Conservation (phyloP, 2,113 vertebrate genomes). For the Cheirogaleus medius region DNA sequence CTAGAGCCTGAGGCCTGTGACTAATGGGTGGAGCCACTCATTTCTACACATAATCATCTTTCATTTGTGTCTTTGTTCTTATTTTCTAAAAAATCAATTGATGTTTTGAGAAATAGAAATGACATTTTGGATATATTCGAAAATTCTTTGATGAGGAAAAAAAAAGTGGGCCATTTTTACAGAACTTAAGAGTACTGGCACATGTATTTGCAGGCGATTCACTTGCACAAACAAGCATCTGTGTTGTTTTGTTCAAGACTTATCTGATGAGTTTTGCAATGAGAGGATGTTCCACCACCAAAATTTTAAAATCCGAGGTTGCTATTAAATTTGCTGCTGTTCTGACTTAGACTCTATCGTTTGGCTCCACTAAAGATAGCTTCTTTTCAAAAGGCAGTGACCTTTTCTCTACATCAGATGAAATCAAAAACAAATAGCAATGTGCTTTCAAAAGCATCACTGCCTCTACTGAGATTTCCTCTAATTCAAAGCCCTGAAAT, state of each 20-base stretch:
- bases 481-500: conserved; percentile 45
- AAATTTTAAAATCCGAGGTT: conserved; percentile 20
- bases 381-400: conserved; percentile 40
- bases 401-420: conserved; percentile 38
- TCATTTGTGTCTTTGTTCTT: background rate
- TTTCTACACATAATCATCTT: background rate
- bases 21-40: background rate
- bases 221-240: background rate
- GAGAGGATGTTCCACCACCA: background rate
- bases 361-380: conserved; percentile 38
- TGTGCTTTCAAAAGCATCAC: conserved; percentile 15
- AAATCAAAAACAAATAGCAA: conserved; percentile 36
- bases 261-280: background rate
- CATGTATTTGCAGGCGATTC: background rate
- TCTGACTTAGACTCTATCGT: background rate
- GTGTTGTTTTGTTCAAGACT: background rate
- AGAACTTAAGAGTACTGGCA: background rate
- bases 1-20: background rate
- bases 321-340: background rate
- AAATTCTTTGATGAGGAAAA: background rate
- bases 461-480: background rate
- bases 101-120: conserved; percentile 7
- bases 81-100: background rate
- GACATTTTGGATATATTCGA: background rate
- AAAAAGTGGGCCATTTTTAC: background rate